Evolutionary conservation across 2,113 vertebrate species (phyloP).

Genomic region (Cariama cristata): DNA sequence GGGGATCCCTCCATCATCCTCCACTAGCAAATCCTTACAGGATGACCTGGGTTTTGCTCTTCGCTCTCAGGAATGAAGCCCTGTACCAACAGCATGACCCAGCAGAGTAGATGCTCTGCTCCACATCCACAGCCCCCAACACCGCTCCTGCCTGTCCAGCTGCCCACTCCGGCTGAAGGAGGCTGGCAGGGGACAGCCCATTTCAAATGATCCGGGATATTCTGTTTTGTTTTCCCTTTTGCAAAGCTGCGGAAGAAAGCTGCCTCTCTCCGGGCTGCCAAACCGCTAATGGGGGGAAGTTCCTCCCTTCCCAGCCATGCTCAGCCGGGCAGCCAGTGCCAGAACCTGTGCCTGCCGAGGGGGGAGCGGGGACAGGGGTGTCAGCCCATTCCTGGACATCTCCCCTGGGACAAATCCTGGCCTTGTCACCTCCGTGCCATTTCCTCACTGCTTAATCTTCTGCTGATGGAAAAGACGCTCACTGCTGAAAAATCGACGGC

Average conservation of each 20-base stretch:
- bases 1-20: fast-evolving
- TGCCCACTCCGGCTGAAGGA: not conserved
- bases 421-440: fast-evolving
- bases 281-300: not conserved
- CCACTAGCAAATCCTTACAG: not conserved
- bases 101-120: not conserved
- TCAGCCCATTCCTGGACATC: not conserved
- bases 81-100: not conserved
- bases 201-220: not conserved
- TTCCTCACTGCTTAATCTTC: not conserved
- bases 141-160: not conserved
- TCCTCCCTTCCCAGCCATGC: not conserved
- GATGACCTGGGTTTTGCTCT: not conserved
- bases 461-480: not conserved
- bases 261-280: not conserved
- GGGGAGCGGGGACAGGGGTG: not conserved
- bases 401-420: not conserved
- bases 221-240: not conserved
- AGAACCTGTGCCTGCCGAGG: not conserved
- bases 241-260: not conserved
- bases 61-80: not conserved
- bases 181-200: not conserved
- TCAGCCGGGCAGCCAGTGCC: not conserved
- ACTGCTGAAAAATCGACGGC: not conserved
- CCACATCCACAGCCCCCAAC: not conserved